phyloP scores from a whole-genome alignment of 2,888 invertebrate species.

The Euplexia lucipara region DNA sequence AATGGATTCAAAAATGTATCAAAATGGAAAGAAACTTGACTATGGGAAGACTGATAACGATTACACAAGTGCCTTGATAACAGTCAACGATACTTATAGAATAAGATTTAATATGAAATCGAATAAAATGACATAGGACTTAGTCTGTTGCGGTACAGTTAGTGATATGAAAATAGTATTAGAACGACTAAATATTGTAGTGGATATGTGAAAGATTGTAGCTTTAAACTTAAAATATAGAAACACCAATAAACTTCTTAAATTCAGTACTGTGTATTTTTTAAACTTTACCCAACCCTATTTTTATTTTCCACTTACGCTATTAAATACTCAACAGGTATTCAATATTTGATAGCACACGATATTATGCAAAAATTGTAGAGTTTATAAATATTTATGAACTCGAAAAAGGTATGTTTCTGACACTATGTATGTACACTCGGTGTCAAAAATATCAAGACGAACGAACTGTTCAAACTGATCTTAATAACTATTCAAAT shows the following conservation, averaged over 20 bases:
- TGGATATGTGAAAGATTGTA: conserved; percentile 2
- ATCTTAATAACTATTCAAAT: too few species aligned
- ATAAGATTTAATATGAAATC: conserved; percentile 45
- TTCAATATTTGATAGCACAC: too few species aligned
- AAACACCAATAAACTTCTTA: conserved; percentile 3
- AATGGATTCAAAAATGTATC: conserved; percentile 1
- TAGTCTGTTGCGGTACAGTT: background rate
- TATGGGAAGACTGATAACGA: background rate
- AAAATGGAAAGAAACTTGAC: conserved; percentile 17
- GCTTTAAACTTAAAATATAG: conserved; percentile 14
- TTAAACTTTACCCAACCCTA: too few species aligned
- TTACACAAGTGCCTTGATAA: conserved; percentile 37
- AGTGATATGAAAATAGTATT: conserved; percentile 15
- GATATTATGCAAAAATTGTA: too few species aligned
- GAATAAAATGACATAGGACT: conserved; percentile 29
- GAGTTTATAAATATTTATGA: too few species aligned
- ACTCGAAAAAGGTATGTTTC: too few species aligned
- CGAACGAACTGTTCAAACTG: too few species aligned
- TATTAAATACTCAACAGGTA: too few species aligned
- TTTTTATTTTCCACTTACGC: too few species aligned
- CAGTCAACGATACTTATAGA: conserved; percentile 39
- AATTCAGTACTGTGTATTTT: background rate
- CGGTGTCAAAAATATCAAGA: too few species aligned
- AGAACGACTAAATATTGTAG: background rate
- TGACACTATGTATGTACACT: too few species aligned